Evolutionary conservation across 1,140 invertebrate genomes (phyloP), one percentile per base, ranked within the genome.

Genomic region (Drosophila miranda): DNA sequence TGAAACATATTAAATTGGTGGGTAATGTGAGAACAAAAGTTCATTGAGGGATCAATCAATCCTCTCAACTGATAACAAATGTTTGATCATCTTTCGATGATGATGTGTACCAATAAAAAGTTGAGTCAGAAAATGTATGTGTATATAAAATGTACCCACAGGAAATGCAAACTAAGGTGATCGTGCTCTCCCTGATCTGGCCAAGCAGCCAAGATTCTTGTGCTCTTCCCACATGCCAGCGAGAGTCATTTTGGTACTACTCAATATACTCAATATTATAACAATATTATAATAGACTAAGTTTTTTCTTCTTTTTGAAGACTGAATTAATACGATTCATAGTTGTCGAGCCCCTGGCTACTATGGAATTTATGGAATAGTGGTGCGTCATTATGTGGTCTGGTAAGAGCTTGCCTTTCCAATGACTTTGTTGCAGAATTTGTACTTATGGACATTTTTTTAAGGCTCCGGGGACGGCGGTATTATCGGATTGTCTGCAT

Each of bases 231-330:
- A 16, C 80, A 88, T 56, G 80, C 89, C 30, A 87, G 77, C 49
- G 90, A 91, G 68, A 88, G 90, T 70, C 90, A 92, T 69, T 91
- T 91, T 70, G 73, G 16, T 16, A 16, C 16, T 16, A 16, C 16
- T 16, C 16, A 16, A 16, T 16, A 16, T 16, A 0, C 16, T 16
- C 16, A 0, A 16, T 16, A 16, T 16, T 16, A 16, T 16, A 16
- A 16, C 16, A 16, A 16, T 16, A 16, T 0, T 16, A 16, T 16
- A 16, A 16, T 1, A 16, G 16, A 16, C 16, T 16, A 16, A 16
- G 16, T 16, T 16, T 0, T 16, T 16, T 16, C 16, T 16, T 16
- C 16, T 16, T 16, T 16, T 16, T 16, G 16, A 16, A 16, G 16
- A 16, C 16, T 16, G 16, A 16, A 16, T 16, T 16, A 16, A 16